phyloP scores from a whole-genome alignment of 92 coral and sea anemone species.

The Hydrozoanthus gracilis region DNA sequence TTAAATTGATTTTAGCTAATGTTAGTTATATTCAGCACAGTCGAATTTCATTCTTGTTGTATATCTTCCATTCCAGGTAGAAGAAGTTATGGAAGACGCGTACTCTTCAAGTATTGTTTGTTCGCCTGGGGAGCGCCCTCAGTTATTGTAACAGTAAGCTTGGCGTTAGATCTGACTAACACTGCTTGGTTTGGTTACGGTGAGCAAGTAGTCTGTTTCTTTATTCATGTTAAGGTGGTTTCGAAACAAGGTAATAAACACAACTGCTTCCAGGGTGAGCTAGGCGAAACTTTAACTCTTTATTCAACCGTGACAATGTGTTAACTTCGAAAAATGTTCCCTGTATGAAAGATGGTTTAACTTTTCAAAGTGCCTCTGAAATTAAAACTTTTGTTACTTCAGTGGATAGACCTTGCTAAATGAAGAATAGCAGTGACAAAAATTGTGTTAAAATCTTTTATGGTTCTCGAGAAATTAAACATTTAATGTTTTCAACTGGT shows the following conservation, averaged over 20 bases:
- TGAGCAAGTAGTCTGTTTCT: background rate
- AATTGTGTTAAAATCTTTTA: too few relatives aligned
- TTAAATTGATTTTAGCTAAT: background rate
- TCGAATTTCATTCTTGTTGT: background rate
- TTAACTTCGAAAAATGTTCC: too few relatives aligned
- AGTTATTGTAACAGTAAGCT: background rate
- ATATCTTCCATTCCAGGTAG: background rate
- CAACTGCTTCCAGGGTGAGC: background rate
- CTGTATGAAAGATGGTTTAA: too few relatives aligned
- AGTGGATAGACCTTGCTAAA: too few relatives aligned
- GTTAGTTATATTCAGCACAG: background rate
- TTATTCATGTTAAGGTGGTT: too few relatives aligned
- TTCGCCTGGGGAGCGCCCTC: conserved; percentile 4
- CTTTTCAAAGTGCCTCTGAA: too few relatives aligned
- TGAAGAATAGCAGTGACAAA: too few relatives aligned
- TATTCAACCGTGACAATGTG: too few relatives aligned
- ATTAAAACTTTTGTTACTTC: too few relatives aligned
- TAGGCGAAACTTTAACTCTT: background rate
- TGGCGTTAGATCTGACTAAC: conserved; percentile 4
- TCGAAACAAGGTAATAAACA: too few relatives aligned
- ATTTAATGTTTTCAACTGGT: too few relatives aligned
- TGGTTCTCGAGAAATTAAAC: too few relatives aligned
- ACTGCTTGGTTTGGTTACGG: conserved; percentile 1
- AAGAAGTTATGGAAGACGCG: background rate
- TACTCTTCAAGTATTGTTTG: background rate